phyloP scores from a whole-genome alignment of 2,113 vertebrate species.

The Callorhinus ursinus region DNA sequence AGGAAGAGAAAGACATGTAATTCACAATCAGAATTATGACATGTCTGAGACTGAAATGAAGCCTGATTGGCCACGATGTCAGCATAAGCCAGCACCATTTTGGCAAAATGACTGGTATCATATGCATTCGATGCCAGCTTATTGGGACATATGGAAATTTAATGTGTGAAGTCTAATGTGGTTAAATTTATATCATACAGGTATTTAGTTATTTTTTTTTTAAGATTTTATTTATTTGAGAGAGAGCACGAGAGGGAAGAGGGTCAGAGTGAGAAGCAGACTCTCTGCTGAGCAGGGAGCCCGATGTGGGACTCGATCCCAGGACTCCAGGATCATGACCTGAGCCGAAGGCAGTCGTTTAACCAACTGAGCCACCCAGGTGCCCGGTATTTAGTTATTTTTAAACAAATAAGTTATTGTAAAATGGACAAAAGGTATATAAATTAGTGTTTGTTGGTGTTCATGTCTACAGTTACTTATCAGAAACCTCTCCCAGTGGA shows the following conservation, averaged over 20 bases:
- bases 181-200: not conserved
- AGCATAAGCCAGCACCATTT: not conserved
- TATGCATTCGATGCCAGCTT: not conserved
- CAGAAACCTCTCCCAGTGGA: not conserved
- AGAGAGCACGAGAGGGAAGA: too few species aligned
- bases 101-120: not conserved
- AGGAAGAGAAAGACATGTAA: not conserved
- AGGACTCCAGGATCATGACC: too few species aligned
- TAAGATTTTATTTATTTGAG: too few species aligned
- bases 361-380: too few species aligned
- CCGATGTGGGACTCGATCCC: too few species aligned
- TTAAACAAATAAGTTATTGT: not conserved
- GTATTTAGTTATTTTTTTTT: not conserved
- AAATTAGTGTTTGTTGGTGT: not conserved
- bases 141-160: not conserved
- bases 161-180: fast-evolving
- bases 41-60: not conserved
- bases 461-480: not conserved
- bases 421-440: not conserved
- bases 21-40: not conserved
- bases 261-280: too few species aligned
- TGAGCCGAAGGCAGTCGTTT: too few species aligned
- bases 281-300: too few species aligned
- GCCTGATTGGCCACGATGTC: not conserved
- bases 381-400: not conserved